Base-by-base conservation (phyloP, 2,888 invertebrate species). In the Anaspis maculata region DNA sequence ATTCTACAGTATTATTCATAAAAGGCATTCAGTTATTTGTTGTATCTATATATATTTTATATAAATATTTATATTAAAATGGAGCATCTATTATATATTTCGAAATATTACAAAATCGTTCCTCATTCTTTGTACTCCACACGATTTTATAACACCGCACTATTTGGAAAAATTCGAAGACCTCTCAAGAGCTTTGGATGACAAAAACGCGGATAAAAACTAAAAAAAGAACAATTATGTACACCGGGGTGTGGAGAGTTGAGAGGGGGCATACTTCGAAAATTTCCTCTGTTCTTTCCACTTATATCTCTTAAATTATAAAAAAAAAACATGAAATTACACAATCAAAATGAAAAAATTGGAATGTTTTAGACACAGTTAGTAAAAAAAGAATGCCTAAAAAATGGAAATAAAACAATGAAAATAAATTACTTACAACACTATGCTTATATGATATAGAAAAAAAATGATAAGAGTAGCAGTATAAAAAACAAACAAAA, bases 21-120 rank as follows among this genome's bases (percentile, higher is more conserved):
- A 64, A 57, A 64, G 64, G 64, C 64, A 64, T 62, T 64, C 63
- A 61, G 61, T 64, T 64, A 62, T 64, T 64, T 63, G 63, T 64
- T 62, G 59, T 62, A 52, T 56, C 54, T 54, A 56, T 54, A 34
- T n/a, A 46, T 53, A 51, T 51, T 46, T 42, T 52, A 56, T 61
- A 60, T 58, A 60, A 57, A 59, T 59, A 58, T 61, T 47, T 54
- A 55, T 59, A 55, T 54, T 59, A 50, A 54, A 59, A 59, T 56
- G 56, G 58, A 59, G 57, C 51, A 42, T 45, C 45, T 49, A 47
- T 47, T 42, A 43, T n/a, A n/a, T n/a, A n/a, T n/a, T 48, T 57
- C 57, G 56, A 54, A 48, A 52, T n/a, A n/a, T 58, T 56, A 57
- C 51, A 58, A 59, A 59, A 57, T 56, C 56, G 58, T 48, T 45